Percentiles rank a stretch among this genome's conserved stretches.
These are phyloP conservation scores for Panthera leo DNA, from an alignment of 2,113 vertebrate genomes.

Conservation along the genomic window DNA sequence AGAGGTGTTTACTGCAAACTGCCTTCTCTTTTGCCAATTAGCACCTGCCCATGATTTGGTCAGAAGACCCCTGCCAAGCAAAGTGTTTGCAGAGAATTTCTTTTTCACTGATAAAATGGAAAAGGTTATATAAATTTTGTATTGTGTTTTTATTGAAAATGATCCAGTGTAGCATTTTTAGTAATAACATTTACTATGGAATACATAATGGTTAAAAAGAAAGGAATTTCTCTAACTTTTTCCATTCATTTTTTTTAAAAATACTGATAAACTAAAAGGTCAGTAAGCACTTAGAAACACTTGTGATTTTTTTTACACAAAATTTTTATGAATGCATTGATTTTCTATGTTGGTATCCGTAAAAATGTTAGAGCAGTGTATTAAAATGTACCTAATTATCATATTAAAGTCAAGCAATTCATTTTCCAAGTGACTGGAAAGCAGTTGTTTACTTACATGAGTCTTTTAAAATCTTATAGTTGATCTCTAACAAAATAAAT, in stretches of 20 bases:
- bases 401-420: background rate
- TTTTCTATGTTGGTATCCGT: background rate
- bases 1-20: slow-evolving; percentile 76
- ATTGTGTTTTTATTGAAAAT: slow-evolving; percentile 71
- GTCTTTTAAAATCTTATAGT: background rate
- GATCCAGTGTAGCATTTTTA: slow-evolving; percentile 59
- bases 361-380: background rate
- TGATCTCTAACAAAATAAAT: background rate
- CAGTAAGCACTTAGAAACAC: background rate
- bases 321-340: background rate
- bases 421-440: background rate
- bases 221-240: background rate
- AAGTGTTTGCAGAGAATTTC: slow-evolving; percentile 70
- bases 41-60: slow-evolving; percentile 76
- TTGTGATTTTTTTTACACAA: background rate
- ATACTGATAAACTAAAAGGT: background rate
- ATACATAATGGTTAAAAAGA: background rate
- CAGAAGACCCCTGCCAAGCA: slow-evolving; percentile 58
- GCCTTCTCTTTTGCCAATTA: slow-evolving; percentile 80
- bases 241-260: background rate
- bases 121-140: slow-evolving; percentile 61
- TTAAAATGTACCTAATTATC: background rate
- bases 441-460: background rate
- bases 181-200: background rate
- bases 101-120: slow-evolving; percentile 58